Conservation (phyloP, 2,113 vertebrate genomes). For the Apodemus sylvaticus region DNA sequence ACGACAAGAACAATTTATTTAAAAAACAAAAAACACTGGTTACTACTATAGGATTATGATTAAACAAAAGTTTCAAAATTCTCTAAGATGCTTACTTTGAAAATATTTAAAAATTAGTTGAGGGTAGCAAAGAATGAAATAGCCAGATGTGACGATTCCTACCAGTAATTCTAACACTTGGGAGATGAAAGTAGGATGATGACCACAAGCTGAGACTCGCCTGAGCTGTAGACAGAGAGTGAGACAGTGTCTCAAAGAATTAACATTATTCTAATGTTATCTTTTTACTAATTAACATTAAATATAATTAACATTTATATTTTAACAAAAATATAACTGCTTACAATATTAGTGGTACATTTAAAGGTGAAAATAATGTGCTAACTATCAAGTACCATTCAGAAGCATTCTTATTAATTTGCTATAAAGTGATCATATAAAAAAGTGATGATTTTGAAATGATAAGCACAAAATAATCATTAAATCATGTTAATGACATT, state of each 20-base stretch:
- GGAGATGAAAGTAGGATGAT: neutral
- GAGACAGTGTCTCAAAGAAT: neutral
- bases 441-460: neutral
- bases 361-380: conserved; percentile 5
- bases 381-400: neutral
- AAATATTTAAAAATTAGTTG: neutral
- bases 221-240: neutral
- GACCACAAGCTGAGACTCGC: neutral
- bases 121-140: neutral
- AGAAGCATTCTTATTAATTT: neutral
- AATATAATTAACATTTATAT: too few relatives aligned
- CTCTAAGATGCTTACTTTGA: neutral
- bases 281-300: too few relatives aligned
- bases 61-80: neutral
- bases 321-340: neutral
- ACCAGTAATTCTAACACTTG: neutral
- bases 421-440: neutral
- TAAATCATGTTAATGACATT: conserved; percentile 4
- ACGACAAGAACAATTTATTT: neutral
- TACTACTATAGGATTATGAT: neutral
- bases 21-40: neutral
- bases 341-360: neutral
- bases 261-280: neutral
- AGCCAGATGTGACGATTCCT: neutral
- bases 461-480: neutral